Evolutionary conservation across 2,113 vertebrate genomes (phyloP).

Genomic region (Pangasianodon hypophthalmus): DNA sequence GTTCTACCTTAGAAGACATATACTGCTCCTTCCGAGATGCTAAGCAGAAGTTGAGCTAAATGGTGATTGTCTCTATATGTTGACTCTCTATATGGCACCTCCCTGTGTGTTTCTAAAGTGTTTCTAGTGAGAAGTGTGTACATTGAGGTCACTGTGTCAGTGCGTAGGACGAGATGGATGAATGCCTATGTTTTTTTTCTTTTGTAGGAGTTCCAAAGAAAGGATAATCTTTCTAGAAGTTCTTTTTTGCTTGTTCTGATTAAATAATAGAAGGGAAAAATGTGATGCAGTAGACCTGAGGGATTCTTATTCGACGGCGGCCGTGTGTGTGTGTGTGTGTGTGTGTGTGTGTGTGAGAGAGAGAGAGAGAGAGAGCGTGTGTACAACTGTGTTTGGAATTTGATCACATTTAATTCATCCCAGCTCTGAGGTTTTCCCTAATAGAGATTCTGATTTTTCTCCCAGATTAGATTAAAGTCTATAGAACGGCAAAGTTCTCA

Average conservation of each 20-base stretch:
- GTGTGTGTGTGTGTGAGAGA: background rate
- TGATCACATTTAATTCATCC: constrained; percentile 16
- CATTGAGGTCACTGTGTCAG: background rate
- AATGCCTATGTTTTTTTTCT: background rate
- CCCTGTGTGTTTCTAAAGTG: background rate
- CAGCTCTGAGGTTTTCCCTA: background rate
- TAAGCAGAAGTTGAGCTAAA: background rate
- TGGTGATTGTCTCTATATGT: background rate
- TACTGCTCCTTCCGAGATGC: background rate
- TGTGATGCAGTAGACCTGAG: constrained; percentile 7
- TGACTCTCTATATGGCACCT: background rate
- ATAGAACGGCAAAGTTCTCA: background rate
- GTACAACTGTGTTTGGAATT: constrained; percentile 1
- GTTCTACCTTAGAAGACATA: background rate
- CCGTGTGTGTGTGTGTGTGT: background rate
- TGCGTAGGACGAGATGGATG: constrained; percentile 3
- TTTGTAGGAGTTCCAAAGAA: background rate
- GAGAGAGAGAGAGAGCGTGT: background rate
- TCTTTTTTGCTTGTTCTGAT: constrained; percentile 10
- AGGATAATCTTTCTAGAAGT: background rate
- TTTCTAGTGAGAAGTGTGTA: background rate
- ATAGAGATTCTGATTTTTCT: constrained; percentile 13
- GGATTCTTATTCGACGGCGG: background rate
- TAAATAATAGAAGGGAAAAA: constrained; percentile 1
- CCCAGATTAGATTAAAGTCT: background rate